These are phyloP conservation scores for Ernsta delagoae DNA, from an alignment of 2,888 invertebrate species.

Conservation along the genomic window DNA sequence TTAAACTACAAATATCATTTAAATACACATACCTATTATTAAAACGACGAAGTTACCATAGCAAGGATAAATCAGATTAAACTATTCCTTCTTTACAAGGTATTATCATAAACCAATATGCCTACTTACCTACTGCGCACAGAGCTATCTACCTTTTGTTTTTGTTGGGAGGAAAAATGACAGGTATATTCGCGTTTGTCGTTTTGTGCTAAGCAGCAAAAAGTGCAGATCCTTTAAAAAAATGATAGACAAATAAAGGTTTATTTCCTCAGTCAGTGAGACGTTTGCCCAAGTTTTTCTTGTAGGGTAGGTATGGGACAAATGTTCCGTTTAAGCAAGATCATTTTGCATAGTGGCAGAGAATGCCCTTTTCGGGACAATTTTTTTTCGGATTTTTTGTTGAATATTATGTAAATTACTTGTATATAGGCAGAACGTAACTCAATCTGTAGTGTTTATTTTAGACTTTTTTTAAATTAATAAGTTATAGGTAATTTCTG, in stretches of 20 bases:
- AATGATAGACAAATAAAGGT: constrained; percentile 33
- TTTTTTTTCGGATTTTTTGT: not conserved
- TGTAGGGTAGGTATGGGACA: constrained; percentile 29
- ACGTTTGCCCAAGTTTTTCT: constrained; percentile 37
- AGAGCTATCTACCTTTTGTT: not conserved
- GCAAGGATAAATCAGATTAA: too few species aligned
- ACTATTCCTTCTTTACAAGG: too few species aligned
- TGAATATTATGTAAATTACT: too few species aligned
- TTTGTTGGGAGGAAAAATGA: constrained; percentile 6
- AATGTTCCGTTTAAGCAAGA: constrained; percentile 37
- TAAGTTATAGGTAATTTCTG: too few species aligned
- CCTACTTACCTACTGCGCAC: not conserved
- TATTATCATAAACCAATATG: constrained; percentile 1
- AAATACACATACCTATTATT: too few species aligned
- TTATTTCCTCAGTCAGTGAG: constrained; percentile 25
- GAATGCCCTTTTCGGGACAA: constrained; percentile 2
- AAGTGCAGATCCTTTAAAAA: constrained; percentile 15
- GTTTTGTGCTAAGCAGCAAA: constrained; percentile 17
- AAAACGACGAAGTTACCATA: too few species aligned
- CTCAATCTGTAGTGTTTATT: too few species aligned
- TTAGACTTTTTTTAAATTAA: too few species aligned
- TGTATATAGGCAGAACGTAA: too few species aligned
- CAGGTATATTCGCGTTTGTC: not conserved
- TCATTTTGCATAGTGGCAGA: constrained; percentile 29
- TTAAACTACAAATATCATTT: too few species aligned